Percentiles rank a stretch among this genome's conserved stretches.
phyloP scores from a whole-genome alignment of 2,888 invertebrate genomes.

The Blomia tropicalis region DNA sequence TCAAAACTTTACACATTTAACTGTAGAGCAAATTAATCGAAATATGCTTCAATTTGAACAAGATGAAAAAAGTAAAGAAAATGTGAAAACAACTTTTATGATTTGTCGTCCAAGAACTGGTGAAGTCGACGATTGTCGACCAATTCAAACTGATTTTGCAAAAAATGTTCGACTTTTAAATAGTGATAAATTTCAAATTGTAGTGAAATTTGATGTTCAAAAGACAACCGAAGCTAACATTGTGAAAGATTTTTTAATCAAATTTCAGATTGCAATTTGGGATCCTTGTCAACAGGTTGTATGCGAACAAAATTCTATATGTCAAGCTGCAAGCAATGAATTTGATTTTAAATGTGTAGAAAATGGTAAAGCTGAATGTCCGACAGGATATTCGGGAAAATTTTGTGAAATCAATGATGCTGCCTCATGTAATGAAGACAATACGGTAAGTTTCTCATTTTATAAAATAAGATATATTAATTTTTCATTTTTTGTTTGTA shows the following conservation, averaged over 20 bases:
- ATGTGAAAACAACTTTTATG: not conserved
- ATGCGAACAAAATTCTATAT: not conserved
- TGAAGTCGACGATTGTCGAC: not conserved
- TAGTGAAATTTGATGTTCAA: not conserved
- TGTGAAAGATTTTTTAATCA: not conserved
- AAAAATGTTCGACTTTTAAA: not conserved
- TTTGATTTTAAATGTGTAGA: not conserved
- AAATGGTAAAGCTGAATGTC: not conserved
- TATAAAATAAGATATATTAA: no score
- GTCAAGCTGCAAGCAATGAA: not conserved
- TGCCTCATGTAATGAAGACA: not conserved
- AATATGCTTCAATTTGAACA: not conserved
- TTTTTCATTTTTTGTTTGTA: no score
- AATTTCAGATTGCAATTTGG: not conserved
- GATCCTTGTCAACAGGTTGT: not conserved
- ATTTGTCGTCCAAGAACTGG: not conserved
- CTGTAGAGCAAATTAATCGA: not conserved
- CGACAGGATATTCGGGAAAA: not conserved
- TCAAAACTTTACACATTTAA: no score
- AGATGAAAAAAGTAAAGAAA: not conserved
- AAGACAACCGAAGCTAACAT: not conserved
- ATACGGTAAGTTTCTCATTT: not conserved
- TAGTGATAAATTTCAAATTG: slow-evolving; percentile 1
- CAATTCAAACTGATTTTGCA: not conserved
- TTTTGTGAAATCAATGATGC: not conserved